Evolutionary conservation across 2,113 vertebrate species (phyloP), one percentile per base, ranked within the genome.

Genomic region (Sylvilagus bachmani): DNA sequence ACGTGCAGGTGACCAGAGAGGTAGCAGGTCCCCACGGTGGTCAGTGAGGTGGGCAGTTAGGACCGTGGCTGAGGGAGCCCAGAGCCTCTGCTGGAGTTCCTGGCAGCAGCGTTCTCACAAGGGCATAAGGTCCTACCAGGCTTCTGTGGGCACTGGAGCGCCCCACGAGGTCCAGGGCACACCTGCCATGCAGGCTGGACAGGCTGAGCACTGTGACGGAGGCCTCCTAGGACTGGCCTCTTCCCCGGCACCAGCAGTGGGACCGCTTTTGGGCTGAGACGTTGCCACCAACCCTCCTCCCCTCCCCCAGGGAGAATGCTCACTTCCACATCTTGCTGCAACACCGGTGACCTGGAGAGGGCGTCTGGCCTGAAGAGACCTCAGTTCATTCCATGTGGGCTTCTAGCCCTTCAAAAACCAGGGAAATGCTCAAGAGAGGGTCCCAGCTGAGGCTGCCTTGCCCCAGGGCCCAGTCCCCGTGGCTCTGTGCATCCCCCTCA

Each of bases 1-100:
- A n/a, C 0, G 3, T 70, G 22, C 7, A 8, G 36, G 22, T 51
- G 85, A 36, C 17, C 1, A 0, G 0, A 7, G 38, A 58, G 74
- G 61, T 27, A 9, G 16, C 49, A 33, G 69, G 49, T 49, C 58
- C 51, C 73, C 0, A 0, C 21, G 1, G 11, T 10, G 22, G 62
- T 27, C 24, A 75, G 33, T 14, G 79, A 69, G 14, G 53, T 5
- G 4, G n/a, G 36, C 4, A 31, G 17, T 77, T 49, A 64, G 36
- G 31, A 55, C 0, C 0, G 4, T 64, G 61, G 12, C 13, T 10
- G 33, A 70, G 69, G 51, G 31, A 79, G 6, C 36, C 3, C 6
- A 1, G 0, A 61, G 21, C 80, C 36, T 55, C 61, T 27, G 24
- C 62, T 3, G 1, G 24, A 17, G 31, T 29, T n/a, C 31, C 53